Conservation (phyloP, 2,888 invertebrate species). For the Escarpia spicata region DNA sequence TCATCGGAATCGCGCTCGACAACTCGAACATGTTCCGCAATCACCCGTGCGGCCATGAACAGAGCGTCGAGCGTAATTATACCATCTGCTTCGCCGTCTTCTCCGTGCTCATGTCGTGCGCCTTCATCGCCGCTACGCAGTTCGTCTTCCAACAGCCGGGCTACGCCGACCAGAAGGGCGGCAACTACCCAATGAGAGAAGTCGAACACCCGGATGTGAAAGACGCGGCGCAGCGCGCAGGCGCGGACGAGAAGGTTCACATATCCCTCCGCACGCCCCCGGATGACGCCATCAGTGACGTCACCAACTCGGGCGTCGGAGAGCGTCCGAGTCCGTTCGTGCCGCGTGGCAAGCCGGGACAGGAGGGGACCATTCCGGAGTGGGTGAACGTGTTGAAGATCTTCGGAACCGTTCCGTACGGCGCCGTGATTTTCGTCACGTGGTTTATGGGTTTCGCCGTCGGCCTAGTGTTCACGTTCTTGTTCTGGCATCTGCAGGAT, state of each 20-base stretch:
- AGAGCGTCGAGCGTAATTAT: conserved; percentile 94
- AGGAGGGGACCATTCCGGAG: conserved; percentile 64
- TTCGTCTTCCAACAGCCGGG: conserved; percentile 71
- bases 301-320: conserved; percentile 26
- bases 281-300: conserved; percentile 27
- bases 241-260: conserved; percentile 32
- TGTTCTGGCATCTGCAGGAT: conserved; percentile 92
- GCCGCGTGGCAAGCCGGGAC: conserved; percentile 44
- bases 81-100: conserved; percentile 98
- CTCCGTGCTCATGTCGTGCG: conserved; percentile 94
- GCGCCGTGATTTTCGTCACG: conserved; percentile 80
- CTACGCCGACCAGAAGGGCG: conserved; percentile 29
- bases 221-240: neutral
- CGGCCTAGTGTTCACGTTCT: conserved; percentile 97
- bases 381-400: conserved; percentile 92
- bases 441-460: conserved; percentile 99
- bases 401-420: conserved; percentile 89
- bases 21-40: conserved; percentile 95
- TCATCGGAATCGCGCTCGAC: conserved; percentile 86
- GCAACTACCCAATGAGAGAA: neutral
- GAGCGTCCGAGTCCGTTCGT: conserved; percentile 38
- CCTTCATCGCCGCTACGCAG: conserved; percentile 90
- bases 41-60: conserved; percentile 85
- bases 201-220: conserved; percentile 30
- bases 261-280: conserved; percentile 32